Base-by-base conservation (phyloP, 2,888 invertebrate species). In the Bugulina stolonifera region DNA sequence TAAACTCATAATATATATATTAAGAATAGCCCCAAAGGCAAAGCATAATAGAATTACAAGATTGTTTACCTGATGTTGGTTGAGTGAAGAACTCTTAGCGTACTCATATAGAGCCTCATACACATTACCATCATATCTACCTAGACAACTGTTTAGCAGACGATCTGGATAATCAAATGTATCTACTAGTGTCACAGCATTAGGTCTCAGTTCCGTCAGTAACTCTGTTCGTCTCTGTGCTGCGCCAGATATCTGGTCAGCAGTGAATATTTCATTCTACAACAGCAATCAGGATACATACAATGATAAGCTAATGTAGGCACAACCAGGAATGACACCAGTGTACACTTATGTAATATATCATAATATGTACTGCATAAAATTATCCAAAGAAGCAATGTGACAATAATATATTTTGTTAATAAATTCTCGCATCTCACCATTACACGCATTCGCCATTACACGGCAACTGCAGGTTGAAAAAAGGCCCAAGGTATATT, bases 151-250 rank as follows among this genome's bases (percentile, higher is more conserved):
- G 74, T 81, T 78, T 35, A 86, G 79, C 43, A 83, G 79, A 2
- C 79, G 75, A 76, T 86, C 86, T 25, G 80, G 79, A 75, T 83
- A 83, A 81, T 94, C 95, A 81, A 95, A 97, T 18, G 92, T 89
- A 86, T 97, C 97, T 0, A 95, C 94, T 27, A 97, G 87, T 0
- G 91, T 91, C 0, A 97, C 91, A 0, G 93, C 94, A 83, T 96
- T 91, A 1, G 93, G 93, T 64, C 96, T 89, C 58, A 97, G 86
- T 35, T 87, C 87, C 0, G 86, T 86, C 73, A 96, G 86, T 55
- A 91, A 84, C 35, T 89, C 87, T 78, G 91, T 91, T 76, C 93
- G 86, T 85, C 91, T 90, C 71, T 83, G 83, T 80, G 92, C 91
- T 54, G 93, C 78, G 25, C 86, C 82, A 72, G 77, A 78, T 1